phyloP scores from a whole-genome alignment of 2,797 vertebrate species.

The Dipus sagitta region DNA sequence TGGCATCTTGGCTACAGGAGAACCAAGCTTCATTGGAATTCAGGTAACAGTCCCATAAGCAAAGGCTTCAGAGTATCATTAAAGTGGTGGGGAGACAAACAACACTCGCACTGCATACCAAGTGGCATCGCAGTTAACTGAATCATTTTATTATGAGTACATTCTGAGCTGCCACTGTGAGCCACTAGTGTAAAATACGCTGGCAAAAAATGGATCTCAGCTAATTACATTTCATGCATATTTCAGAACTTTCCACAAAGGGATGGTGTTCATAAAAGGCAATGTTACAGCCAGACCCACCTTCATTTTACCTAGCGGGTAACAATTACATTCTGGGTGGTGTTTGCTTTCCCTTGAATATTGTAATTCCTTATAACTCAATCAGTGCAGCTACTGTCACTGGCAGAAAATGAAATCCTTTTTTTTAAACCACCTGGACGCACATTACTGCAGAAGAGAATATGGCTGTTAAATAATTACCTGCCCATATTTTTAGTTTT shows the following conservation, averaged over 20 bases:
- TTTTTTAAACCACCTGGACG: neutral
- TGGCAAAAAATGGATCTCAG: conserved; percentile 71
- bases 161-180: conserved; percentile 76
- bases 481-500: neutral
- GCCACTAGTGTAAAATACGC: conserved; percentile 77
- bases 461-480: conserved; percentile 13
- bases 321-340: neutral
- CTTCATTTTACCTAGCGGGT: neutral
- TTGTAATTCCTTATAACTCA: neutral
- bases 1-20: conserved; percentile 17
- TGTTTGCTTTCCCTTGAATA: neutral
- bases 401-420: conserved; percentile 2
- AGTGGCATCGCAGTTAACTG: conserved; percentile 84
- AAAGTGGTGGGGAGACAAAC: conserved; percentile 85
- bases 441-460: neutral
- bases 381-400: neutral
- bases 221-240: conserved; percentile 82
- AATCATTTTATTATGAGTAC: conserved; percentile 83
- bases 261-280: conserved; percentile 56
- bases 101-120: conserved; percentile 85
- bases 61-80: conserved; percentile 83
- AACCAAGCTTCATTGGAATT: conserved; percentile 83
- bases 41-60: conserved; percentile 77
- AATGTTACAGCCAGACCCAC: conserved; percentile 60
- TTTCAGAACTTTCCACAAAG: conserved; percentile 73